Evolutionary conservation across 2,797 vertebrate species (phyloP), one percentile per base, ranked within the genome.

Genomic region (Sebastes dallii): DNA sequence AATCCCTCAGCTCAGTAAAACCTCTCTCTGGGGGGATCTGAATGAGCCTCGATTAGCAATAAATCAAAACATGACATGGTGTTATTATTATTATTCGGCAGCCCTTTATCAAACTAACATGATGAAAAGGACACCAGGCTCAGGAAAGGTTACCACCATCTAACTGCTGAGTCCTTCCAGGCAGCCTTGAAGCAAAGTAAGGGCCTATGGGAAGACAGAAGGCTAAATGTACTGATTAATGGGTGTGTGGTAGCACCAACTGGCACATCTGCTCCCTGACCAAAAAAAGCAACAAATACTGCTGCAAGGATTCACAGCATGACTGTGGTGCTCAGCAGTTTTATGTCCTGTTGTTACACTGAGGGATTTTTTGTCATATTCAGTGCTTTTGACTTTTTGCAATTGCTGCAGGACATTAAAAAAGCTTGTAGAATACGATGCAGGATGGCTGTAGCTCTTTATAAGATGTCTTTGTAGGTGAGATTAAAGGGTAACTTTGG

Each of bases 201-300:
- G 13, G 36, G 42, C 25, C 10, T 29, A 36, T 29, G 65, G 34
- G 61, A 66, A 46, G 24, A 52, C 66, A 70, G 56, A 16, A 20
- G 16, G 46, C 66, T 29, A 29, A 5, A 76, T 56, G 69, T 39
- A 22, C 30, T 78, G 84, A 90, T 64, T 79, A 81, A 72, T 73
- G 52, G 3, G 20, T 70, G 34, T 52, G 39, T 58, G 55, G 24
- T 7, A 27, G 54, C 62, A 77, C n/a, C 39, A 46, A 80, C 67
- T 16, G 16, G 67, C 66, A 82, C 80, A 87, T 83, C 84, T 88
- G 83, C 72, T 89, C 64, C 67, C 66, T 74, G 30, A 77, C 32
- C 58, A 73, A 5, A 20, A 27, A 70, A 67, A 64, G 4, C 5
- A n/a, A 36, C 2, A 6, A 52, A 71, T 24, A 36, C 20, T 70